A percentile compares a stretch with the other conserved stretches of the same genome.
These are phyloP conservation scores for Odontamblyopus lacepedii DNA, from an alignment of 2,797 vertebrate species.

Conservation along the genomic window DNA sequence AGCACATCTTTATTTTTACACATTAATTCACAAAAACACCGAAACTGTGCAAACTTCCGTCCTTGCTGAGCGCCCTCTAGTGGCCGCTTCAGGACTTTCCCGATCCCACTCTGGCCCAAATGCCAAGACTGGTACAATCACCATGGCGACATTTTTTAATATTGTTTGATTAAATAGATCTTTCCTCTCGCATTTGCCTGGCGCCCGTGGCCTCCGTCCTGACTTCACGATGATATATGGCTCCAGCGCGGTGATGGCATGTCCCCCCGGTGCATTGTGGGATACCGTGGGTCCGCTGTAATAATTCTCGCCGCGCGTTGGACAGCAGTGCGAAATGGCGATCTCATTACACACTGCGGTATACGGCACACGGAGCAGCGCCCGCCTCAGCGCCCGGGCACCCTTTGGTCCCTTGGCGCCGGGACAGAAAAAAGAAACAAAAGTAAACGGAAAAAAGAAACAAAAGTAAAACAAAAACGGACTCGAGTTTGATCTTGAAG, in stretches of 20 bases:
- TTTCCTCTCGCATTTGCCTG: neutral
- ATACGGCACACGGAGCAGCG: neutral
- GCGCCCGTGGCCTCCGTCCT: neutral
- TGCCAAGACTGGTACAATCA: neutral
- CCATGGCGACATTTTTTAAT: neutral
- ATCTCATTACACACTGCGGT: slow-evolving; percentile 11
- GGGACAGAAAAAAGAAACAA: neutral
- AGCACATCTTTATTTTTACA: neutral
- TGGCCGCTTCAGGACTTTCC: slow-evolving; percentile 1
- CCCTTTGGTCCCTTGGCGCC: neutral
- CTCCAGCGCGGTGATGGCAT: slow-evolving; percentile 6
- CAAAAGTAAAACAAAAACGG: neutral
- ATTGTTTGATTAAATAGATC: neutral
- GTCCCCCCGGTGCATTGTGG: slow-evolving; percentile 15
- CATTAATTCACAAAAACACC: neutral
- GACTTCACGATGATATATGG: slow-evolving; percentile 9
- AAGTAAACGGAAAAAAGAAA: neutral
- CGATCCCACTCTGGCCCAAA: slow-evolving; percentile 35
- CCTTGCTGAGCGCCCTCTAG: neutral
- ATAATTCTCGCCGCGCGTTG: slow-evolving; percentile 12
- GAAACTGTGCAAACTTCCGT: neutral
- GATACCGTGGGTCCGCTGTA: slow-evolving; percentile 2
- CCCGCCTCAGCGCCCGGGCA: neutral
- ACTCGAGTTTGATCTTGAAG: slow-evolving; percentile 24
- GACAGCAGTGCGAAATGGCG: slow-evolving; percentile 2